These are phyloP conservation scores for Poecile atricapillus DNA, from an alignment of 2,113 vertebrate species.

Conservation along the genomic window DNA sequence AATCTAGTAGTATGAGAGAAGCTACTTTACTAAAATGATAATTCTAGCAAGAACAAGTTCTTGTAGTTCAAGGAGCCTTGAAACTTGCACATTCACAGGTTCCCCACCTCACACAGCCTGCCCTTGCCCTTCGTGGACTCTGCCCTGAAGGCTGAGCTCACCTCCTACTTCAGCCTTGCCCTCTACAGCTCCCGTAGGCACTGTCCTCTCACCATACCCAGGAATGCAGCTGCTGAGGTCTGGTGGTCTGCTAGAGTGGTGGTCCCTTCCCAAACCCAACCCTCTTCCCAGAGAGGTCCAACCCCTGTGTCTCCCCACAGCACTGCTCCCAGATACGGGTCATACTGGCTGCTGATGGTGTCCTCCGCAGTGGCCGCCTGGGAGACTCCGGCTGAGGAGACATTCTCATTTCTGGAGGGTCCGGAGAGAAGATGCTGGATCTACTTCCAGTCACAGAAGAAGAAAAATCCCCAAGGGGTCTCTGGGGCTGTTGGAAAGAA, in stretches of 20 bases:
- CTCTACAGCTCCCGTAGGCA: neutral
- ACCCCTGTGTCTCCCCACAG: neutral
- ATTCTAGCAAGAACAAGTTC: neutral
- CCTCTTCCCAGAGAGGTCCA: neutral
- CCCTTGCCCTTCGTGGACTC: neutral
- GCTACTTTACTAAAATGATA: neutral
- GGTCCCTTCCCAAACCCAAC: neutral
- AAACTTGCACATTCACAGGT: neutral
- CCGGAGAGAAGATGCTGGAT: conserved; percentile 60
- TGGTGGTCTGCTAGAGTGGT: neutral
- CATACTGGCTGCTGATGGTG: conserved; percentile 73
- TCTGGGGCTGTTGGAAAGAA: conserved; percentile 63
- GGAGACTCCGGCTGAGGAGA: conserved; percentile 64
- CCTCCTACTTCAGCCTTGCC: neutral
- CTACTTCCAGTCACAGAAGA: conserved; percentile 53
- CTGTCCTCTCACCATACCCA: neutral
- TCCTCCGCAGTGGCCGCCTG: conserved; percentile 54
- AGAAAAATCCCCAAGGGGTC: conserved; percentile 67
- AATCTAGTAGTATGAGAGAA: neutral
- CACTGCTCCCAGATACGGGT: neutral
- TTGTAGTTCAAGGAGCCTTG: neutral
- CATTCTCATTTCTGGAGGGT: conserved; percentile 57
- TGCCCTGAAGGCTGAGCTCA: neutral
- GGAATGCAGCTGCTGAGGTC: neutral
- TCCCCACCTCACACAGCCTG: neutral